phyloP scores from a whole-genome alignment of 2,888 invertebrate genomes.

The Stomorhina lunata region DNA sequence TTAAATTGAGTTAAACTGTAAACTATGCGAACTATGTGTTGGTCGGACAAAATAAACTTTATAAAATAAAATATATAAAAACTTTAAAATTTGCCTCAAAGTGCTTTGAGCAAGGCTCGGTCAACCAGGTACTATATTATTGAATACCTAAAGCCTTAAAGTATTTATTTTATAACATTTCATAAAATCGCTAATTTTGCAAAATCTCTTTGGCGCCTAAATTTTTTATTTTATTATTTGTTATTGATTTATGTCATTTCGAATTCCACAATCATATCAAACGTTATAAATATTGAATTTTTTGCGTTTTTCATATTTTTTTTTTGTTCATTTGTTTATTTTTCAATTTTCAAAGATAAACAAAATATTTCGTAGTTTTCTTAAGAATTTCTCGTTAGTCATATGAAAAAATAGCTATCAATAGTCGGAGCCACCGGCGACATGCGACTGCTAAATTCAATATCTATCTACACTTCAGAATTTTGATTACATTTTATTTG shows the following conservation, averaged over 20 bases:
- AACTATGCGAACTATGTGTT: too few relatives aligned
- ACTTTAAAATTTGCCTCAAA: too few relatives aligned
- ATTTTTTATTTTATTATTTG: neutral
- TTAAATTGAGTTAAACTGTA: too few relatives aligned
- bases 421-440: too few relatives aligned
- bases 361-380: conserved; percentile 1
- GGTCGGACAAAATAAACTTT: too few relatives aligned
- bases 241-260: conserved; percentile 41
- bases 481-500: conserved; percentile 17
- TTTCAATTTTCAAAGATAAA: conserved; percentile 16
- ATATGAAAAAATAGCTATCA: too few relatives aligned
- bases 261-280: conserved; percentile 26
- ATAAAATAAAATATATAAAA: too few relatives aligned
- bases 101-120: too few relatives aligned
- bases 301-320: neutral
- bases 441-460: too few relatives aligned
- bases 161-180: neutral
- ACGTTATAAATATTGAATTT: neutral
- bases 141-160: neutral
- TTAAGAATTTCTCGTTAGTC: conserved; percentile 15
- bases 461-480: too few relatives aligned
- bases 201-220: conserved; percentile 22
- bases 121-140: too few relatives aligned
- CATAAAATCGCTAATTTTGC: neutral
- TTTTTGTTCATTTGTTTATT: too few relatives aligned